Percentiles rank a stretch among this genome's conserved stretches.
Evolutionary conservation across 1,140 invertebrate genomes (phyloP).

Genomic region (Caenorhabditis tropicalis): DNA sequence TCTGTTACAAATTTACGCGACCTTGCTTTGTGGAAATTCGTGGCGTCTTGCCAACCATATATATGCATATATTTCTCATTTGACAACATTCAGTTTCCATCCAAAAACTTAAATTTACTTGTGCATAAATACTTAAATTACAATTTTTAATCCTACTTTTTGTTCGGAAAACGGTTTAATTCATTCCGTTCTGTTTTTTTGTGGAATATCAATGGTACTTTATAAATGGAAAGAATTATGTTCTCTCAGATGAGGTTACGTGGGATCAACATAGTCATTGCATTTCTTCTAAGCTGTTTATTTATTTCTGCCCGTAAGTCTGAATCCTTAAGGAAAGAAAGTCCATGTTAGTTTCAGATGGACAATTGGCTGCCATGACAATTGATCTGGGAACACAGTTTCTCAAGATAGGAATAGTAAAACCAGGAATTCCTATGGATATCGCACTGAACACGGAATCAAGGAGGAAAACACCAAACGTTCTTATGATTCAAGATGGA

Average conservation of each 20-base stretch:
- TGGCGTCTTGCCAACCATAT: constrained; percentile 20
- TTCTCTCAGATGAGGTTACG: not conserved
- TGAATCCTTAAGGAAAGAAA: not conserved
- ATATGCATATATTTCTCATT: not conserved
- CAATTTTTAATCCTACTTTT: not conserved
- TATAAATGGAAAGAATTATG: too few species aligned
- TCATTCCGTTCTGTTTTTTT: too few species aligned
- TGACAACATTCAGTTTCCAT: not conserved
- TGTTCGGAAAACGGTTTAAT: too few species aligned
- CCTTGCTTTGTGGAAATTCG: not conserved
- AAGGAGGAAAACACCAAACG: constrained; percentile 90
- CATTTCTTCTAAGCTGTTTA: not conserved
- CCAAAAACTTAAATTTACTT: not conserved
- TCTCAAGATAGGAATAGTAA: constrained; percentile 91
- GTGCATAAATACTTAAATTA: not conserved
- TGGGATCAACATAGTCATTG: not conserved
- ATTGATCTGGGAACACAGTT: constrained; percentile 78
- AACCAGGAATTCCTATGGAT: constrained; percentile 99
- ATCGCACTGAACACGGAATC: constrained; percentile 93
- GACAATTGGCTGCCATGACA: constrained; percentile 4
- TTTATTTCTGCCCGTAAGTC: not conserved
- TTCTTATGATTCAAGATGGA: constrained; percentile 80
- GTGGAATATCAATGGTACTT: too few species aligned
- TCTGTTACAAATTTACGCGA: not conserved
- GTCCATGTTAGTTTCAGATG: not conserved